Base-by-base conservation (phyloP, 2,888 invertebrate genomes). In the Leptinotarsa haldemani region DNA sequence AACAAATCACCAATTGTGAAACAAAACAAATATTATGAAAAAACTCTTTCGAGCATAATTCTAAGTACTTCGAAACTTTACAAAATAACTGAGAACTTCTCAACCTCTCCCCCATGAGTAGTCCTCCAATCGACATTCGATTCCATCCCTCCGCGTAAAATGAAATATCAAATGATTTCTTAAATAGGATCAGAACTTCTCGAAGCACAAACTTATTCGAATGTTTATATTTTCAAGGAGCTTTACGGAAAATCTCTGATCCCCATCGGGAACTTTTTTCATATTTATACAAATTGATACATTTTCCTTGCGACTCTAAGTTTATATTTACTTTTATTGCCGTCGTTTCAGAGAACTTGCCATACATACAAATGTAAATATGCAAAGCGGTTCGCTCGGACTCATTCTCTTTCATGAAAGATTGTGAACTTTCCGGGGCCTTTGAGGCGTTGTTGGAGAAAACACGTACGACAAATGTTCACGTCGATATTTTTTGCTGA, bases 261-360 rank as follows among this genome's bases (percentile, higher is more conserved):
- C 30, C 61, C 40, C 61, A 25, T 61, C 5, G 30, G 16, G 15
- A n/a, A 61, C 40, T 40, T 61, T 61, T 61, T 61, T 40, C 40
- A 30, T 61, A 30, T 61, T 61, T 40, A 61, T 61, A 61, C 61
- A 61, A 61, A 61, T 61, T 61, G 61, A 61, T 61, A 61, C 61
- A 30, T 61, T 61, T 61, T 25, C 61, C 40, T 61, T 7, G 61
- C 61, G 61, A 61, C 61, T 30, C 30, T 40, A 61, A 30, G 40
- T 61, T 61, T 40, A 61, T 61, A 61, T 61, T 61, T 61, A 61
- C 61, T 61, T 61, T 61, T 61, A 61, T 61, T 61, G 61, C 30
- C 61, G 18, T 61, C 61, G 61, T 61, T 61, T 22, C 56, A 15
- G 20, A 22, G 20, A 22, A 22, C 22, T 56, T 40, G 61, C 61